Evolutionary conservation across 2,113 vertebrate species (phyloP).

Genomic region (Phylloscopus whistleri): DNA sequence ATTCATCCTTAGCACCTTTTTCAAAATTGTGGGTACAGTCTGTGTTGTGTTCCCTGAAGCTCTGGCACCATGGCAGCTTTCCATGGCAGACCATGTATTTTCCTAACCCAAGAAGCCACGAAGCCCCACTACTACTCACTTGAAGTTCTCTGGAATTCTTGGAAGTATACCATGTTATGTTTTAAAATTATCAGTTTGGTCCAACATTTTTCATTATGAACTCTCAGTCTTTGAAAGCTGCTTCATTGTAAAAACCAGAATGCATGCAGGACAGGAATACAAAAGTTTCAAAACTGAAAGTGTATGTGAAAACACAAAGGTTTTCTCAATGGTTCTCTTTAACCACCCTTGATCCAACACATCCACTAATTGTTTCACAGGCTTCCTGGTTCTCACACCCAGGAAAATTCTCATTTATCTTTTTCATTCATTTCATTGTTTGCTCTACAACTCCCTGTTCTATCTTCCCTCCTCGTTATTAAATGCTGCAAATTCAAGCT

Average conservation of each 20-base stretch:
- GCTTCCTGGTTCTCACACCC: not conserved
- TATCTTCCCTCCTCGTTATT: conserved; percentile 3
- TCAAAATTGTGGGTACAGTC: not conserved
- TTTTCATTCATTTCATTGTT: not conserved
- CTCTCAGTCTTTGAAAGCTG: not conserved
- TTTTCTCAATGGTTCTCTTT: not conserved
- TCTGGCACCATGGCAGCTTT: not conserved
- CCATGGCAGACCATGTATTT: not conserved
- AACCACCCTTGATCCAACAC: not conserved
- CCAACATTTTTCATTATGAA: not conserved
- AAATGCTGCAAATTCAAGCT: not conserved
- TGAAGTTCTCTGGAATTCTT: not conserved
- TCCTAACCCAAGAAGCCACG: not conserved
- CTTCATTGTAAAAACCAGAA: not conserved
- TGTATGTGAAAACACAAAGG: not conserved
- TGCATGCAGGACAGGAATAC: not conserved
- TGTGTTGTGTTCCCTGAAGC: not conserved
- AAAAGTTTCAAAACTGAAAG: not conserved
- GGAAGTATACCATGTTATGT: not conserved
- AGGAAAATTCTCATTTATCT: not conserved
- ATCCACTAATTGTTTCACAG: conserved; percentile 10
- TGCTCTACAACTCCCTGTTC: not conserved
- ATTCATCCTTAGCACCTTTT: not conserved
- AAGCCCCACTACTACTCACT: not conserved
- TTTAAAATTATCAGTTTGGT: not conserved